phyloP scores from a whole-genome alignment of 2,797 vertebrate species.

The Cirrhinus mrigala region DNA sequence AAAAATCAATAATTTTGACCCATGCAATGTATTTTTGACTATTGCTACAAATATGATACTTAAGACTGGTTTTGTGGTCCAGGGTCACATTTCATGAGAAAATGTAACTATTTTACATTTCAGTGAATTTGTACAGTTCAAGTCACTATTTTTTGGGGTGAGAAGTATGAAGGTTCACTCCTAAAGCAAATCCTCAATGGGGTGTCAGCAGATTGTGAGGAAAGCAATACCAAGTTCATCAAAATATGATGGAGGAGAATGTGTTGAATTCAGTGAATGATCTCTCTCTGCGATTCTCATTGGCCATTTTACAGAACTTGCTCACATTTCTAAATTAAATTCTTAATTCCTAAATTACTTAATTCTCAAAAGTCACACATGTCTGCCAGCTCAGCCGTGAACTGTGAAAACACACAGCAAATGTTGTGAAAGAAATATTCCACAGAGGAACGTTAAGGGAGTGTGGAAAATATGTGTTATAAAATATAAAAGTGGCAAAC shows the following conservation, averaged over 20 bases:
- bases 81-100: not conserved
- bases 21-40: too few species aligned
- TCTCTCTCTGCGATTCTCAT: too few species aligned
- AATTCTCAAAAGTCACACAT: slow-evolving; percentile 87
- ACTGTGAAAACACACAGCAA: slow-evolving; percentile 74
- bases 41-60: too few species aligned
- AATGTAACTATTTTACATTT: not conserved
- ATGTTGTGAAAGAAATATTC: not conserved
- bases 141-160: too few species aligned
- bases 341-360: slow-evolving; percentile 66
- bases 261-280: not conserved
- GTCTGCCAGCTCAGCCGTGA: slow-evolving; percentile 87
- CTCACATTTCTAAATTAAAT: not conserved
- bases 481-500: not conserved
- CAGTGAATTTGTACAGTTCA: too few species aligned
- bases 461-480: not conserved
- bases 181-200: too few species aligned
- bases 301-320: not conserved
- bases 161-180: not conserved
- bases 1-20: too few species aligned
- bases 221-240: too few species aligned
- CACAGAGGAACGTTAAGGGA: not conserved
- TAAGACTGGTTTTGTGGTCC: too few species aligned
- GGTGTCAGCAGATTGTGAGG: too few species aligned
- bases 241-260: too few species aligned